A percentile compares a stretch with the other conserved stretches of the same genome.
These are phyloP conservation scores for Coleophora deauratella DNA, from an alignment of 2,888 invertebrate species.

Conservation along the genomic window DNA sequence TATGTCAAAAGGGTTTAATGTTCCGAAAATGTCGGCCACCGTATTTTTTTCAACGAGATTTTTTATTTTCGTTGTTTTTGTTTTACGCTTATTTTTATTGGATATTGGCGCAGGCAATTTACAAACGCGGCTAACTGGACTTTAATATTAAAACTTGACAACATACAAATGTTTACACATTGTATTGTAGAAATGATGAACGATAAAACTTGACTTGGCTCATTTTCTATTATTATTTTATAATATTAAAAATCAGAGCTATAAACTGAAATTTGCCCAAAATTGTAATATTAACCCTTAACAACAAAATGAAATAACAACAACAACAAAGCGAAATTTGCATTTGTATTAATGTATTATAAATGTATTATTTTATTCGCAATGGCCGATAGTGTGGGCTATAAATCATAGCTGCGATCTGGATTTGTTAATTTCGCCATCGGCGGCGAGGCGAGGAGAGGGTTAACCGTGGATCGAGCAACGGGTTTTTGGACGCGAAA, in stretches of 20 bases:
- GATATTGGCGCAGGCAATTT: no score
- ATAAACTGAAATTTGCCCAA: not conserved
- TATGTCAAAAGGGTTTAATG: constrained; percentile 3
- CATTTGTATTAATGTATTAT: constrained; percentile 39
- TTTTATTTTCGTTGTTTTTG: no score
- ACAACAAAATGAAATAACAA: constrained; percentile 19
- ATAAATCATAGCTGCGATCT: constrained; percentile 64
- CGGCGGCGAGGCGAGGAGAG: constrained; percentile 23
- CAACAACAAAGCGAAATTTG: constrained; percentile 32
- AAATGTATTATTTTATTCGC: constrained; percentile 50
- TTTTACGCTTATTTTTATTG: no score
- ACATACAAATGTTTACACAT: no score
- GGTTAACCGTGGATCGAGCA: constrained; percentile 27
- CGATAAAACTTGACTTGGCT: no score
- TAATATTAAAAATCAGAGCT: no score
- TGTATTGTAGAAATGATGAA: no score
- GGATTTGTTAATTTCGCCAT: constrained; percentile 57
- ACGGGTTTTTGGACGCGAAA: not conserved
- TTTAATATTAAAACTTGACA: no score
- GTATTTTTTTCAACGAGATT: no score
- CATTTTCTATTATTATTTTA: no score
- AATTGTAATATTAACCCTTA: constrained; percentile 31
- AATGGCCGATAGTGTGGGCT: constrained; percentile 41
- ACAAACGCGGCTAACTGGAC: no score
- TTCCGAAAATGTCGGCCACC: no score